A percentile compares a stretch with the other conserved stretches of the same genome.
These are phyloP conservation scores for Aricia artaxerxes DNA, from an alignment of 2,888 invertebrate genomes.

Conservation along the genomic window DNA sequence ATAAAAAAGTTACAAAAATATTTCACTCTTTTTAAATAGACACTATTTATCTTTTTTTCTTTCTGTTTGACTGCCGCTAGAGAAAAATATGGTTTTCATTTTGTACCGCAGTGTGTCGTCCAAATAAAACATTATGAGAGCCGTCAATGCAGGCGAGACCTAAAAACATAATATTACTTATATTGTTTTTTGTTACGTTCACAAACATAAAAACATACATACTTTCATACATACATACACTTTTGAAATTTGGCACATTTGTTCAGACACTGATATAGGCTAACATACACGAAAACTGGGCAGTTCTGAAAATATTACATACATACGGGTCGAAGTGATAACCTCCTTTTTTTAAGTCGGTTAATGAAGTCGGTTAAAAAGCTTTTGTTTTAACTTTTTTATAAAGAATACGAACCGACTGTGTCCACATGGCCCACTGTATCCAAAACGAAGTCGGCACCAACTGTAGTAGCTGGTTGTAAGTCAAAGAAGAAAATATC, in stretches of 20 bases:
- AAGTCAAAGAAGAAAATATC: slow-evolving; percentile 51
- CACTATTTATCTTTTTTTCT: slow-evolving; percentile 35
- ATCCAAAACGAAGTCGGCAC: slow-evolving; percentile 49
- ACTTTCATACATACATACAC: too few relatives aligned
- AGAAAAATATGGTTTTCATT: slow-evolving; percentile 44
- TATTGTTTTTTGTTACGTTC: background rate
- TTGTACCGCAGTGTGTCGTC: slow-evolving; percentile 52
- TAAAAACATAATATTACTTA: slow-evolving; percentile 43
- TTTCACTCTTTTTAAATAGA: background rate
- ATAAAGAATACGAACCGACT: slow-evolving; percentile 51
- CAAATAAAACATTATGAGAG: slow-evolving; percentile 48
- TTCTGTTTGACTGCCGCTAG: slow-evolving; percentile 27
- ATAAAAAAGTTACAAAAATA: background rate
- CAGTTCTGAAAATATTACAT: too few relatives aligned
- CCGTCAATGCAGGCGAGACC: slow-evolving; percentile 53
- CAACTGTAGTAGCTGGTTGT: slow-evolving; percentile 44
- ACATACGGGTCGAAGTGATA: too few relatives aligned
- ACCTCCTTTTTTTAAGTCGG: too few relatives aligned
- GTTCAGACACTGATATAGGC: too few relatives aligned
- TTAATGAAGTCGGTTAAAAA: too few relatives aligned
- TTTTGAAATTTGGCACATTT: too few relatives aligned
- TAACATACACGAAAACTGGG: too few relatives aligned
- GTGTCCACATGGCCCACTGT: slow-evolving; percentile 58
- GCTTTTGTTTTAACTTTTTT: background rate
- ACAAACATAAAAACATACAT: too few relatives aligned